Evolutionary conservation across 2,113 vertebrate species (phyloP).

Genomic region (Petaurus breviceps): DNA sequence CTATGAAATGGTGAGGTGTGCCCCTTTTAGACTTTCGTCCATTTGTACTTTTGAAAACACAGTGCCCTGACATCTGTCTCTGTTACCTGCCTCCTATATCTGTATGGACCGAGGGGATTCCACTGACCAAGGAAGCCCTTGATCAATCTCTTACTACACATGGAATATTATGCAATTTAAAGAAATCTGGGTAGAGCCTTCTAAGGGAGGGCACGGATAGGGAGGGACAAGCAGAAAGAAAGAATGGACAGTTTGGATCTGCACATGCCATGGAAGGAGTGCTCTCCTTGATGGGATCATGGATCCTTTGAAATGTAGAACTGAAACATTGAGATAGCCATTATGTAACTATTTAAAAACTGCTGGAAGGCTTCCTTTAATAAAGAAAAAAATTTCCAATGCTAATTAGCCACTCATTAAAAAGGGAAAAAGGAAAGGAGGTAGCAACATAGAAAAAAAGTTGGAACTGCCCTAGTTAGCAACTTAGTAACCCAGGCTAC

Average conservation of each 20-base stretch:
- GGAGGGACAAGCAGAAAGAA: background rate
- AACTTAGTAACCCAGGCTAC: constrained; percentile 50
- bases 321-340: constrained; percentile 14
- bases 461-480: constrained; percentile 38
- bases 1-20: background rate
- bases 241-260: background rate
- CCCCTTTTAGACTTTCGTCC: background rate
- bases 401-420: constrained; percentile 56
- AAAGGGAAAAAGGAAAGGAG: constrained; percentile 7
- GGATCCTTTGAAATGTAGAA: constrained; percentile 22
- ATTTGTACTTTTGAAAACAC: background rate
- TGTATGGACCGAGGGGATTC: background rate
- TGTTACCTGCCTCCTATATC: background rate
- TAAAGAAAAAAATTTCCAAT: constrained; percentile 11
- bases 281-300: constrained; percentile 14
- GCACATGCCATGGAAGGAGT: constrained; percentile 15
- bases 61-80: background rate
- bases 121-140: background rate
- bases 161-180: background rate
- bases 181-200: background rate
- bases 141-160: background rate
- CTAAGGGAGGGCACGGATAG: background rate
- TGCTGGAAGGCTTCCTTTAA: constrained; percentile 25
- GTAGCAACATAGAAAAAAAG: constrained; percentile 1
- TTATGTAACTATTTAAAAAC: constrained; percentile 44